phyloP scores from a whole-genome alignment of 23 tunicate species.

The Trididemnum clinides region DNA sequence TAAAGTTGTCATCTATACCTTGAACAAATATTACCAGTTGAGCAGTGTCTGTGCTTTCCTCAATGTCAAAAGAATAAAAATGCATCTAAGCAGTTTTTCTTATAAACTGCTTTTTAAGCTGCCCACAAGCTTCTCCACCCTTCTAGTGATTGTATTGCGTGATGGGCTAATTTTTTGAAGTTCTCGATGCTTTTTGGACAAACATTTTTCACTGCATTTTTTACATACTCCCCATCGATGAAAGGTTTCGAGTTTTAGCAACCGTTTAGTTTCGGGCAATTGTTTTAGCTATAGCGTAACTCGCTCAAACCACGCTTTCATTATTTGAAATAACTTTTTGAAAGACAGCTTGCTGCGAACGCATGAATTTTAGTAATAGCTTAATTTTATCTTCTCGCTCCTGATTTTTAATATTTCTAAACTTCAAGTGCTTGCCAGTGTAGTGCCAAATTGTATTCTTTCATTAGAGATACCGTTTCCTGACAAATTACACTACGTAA shows the following conservation, averaged over 20 bases:
- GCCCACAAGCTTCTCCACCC: not conserved
- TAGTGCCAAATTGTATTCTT: slow-evolving; percentile 30
- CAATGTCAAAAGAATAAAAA: not conserved
- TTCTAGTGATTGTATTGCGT: not conserved
- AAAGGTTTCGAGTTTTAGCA: not conserved
- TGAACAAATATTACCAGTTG: not conserved
- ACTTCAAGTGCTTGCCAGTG: not conserved
- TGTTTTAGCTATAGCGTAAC: not conserved
- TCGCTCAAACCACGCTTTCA: not conserved
- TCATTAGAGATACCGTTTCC: not conserved
- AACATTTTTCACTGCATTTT: not conserved
- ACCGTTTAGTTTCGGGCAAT: not conserved
- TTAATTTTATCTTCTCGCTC: not conserved
- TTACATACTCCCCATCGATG: not conserved
- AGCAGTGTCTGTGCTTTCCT: not conserved
- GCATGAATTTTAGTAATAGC: not conserved
- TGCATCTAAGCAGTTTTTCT: not conserved
- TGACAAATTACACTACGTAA: too few species aligned
- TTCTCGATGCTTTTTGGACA: not conserved
- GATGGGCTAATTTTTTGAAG: not conserved
- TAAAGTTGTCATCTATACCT: not conserved
- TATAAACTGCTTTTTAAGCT: not conserved
- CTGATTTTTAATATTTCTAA: not conserved
- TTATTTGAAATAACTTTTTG: not conserved
- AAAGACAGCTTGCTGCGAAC: not conserved